Conservation (phyloP, 1,140 invertebrate species). For the Calliphora vicina region DNA sequence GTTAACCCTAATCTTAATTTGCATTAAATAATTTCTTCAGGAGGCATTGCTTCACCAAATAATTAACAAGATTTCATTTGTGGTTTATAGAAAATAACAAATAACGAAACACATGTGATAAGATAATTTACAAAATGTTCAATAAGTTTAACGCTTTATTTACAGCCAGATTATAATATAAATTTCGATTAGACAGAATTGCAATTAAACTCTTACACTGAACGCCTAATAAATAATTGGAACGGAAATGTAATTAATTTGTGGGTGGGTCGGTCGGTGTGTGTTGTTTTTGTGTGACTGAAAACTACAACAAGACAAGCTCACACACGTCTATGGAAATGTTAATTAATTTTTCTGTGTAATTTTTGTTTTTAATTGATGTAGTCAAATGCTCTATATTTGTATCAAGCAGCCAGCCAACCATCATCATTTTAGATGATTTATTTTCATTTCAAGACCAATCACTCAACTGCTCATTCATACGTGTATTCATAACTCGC, state of each 20-base stretch:
- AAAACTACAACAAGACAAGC: too few species aligned
- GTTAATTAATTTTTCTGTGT: not conserved
- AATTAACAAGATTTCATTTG: too few species aligned
- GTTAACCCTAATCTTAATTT: too few species aligned
- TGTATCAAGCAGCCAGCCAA: too few species aligned
- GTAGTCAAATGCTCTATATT: too few species aligned
- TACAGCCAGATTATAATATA: not conserved
- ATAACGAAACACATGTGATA: not conserved
- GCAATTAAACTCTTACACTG: not conserved
- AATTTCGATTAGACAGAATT: not conserved
- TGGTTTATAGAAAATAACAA: too few species aligned
- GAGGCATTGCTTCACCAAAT: too few species aligned
- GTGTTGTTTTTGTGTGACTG: too few species aligned
- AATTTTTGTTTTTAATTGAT: too few species aligned
- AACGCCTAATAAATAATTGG: not conserved
- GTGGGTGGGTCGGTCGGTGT: not conserved
- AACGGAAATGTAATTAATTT: constrained; percentile 6
- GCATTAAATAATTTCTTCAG: too few species aligned
- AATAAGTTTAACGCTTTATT: not conserved
- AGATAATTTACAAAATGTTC: not conserved
- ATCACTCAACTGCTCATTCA: not conserved
- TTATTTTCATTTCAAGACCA: constrained; percentile 1
- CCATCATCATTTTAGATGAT: not conserved
- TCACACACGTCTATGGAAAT: not conserved
- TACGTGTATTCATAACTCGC: not conserved